phyloP scores from a whole-genome alignment of 2,113 vertebrate genomes.

The Nothobranchius kuhntae region DNA sequence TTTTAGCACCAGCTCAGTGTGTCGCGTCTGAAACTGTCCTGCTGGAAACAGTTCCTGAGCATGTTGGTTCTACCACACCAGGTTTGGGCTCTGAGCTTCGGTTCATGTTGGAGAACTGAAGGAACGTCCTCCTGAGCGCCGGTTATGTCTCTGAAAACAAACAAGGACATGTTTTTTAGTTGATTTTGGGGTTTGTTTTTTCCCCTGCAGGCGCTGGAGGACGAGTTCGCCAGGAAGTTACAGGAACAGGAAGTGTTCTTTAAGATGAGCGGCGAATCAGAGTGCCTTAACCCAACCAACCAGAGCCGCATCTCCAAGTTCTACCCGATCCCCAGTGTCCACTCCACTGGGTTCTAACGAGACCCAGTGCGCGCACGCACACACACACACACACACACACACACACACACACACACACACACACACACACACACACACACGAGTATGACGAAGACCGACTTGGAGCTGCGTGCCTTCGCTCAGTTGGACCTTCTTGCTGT shows the following conservation, averaged over 20 bases:
- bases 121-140: too few species aligned
- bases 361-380: background rate
- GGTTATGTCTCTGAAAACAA: background rate
- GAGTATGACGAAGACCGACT: background rate
- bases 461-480: too few species aligned
- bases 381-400: too few species aligned
- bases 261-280: constrained; percentile 97
- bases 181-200: background rate
- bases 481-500: too few species aligned
- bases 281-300: constrained; percentile 96
- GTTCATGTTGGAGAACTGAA: too few species aligned
- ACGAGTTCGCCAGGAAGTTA: constrained; percentile 94
- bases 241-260: constrained; percentile 99
- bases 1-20: too few species aligned
- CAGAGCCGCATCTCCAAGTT: constrained; percentile 98
- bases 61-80: too few species aligned
- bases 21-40: too few species aligned
- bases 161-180: background rate
- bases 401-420: too few species aligned
- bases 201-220: constrained; percentile 87
- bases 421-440: background rate
- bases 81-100: too few species aligned
- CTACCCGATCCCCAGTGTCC: constrained; percentile 93
- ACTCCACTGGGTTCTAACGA: constrained; percentile 86
- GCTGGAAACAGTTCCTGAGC: too few species aligned